Conservation (phyloP, 2,888 invertebrate species). For the Brachylomia viminalis region DNA sequence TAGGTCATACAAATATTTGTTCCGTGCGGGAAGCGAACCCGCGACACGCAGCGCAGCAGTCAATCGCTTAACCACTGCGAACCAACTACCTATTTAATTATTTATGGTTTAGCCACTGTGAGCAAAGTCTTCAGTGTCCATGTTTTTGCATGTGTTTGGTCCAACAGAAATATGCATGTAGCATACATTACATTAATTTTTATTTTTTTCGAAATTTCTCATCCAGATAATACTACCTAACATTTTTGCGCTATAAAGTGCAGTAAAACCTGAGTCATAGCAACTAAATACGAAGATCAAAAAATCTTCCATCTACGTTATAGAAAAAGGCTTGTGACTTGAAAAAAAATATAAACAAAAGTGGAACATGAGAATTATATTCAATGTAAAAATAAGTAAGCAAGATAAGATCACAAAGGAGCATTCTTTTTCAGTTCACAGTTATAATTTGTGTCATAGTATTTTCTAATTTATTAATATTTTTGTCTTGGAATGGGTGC, state of each 20-base stretch:
- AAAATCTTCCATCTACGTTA: not conserved
- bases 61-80: no score
- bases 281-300: not conserved
- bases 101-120: no score
- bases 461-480: constrained; percentile 21
- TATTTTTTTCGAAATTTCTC: not conserved
- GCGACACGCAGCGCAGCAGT: no score
- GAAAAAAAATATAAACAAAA: no score
- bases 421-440: not conserved
- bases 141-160: no score
- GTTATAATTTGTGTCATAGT: constrained; percentile 1
- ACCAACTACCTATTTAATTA: no score
- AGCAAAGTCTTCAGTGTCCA: not conserved
- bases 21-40: no score
- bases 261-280: not conserved
- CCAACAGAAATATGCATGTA: no score
- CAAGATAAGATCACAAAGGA: constrained; percentile 17
- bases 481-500: not conserved
- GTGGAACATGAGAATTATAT: constrained; percentile 37
- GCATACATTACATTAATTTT: no score
- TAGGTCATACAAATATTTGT: no score
- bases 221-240: not conserved
- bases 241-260: not conserved
- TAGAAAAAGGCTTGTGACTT: no score
- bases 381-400: constrained; percentile 3